Base-by-base conservation (phyloP, 2,888 invertebrate genomes). In the Proisotoma minuta region DNA sequence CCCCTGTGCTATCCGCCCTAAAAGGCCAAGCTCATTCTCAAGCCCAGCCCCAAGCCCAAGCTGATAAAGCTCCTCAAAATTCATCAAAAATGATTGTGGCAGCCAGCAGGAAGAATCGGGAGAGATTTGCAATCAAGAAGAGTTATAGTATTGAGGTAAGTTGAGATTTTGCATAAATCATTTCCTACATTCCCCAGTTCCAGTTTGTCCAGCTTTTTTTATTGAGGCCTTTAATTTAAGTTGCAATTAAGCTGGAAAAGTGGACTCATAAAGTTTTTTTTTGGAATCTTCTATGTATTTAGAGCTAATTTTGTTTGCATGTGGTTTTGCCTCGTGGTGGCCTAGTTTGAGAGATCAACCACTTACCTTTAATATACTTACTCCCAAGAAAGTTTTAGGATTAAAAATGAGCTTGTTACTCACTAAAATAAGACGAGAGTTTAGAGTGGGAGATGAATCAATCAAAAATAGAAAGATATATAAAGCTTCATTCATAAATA, bases 91-190 rank as follows among this genome's bases (percentile, higher is more conserved):
- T 91, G 87, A 89, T 90, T 81, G 90, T 91, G 77, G 89, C 91
- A 79, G 89, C 91, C 79, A 91, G 91, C 73, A 91, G 91, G 82
- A 91, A 91, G 83, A 93, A 91, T 82, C 87, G 93, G 79, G 92
- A 93, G 81, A 89, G 92, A 88, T 93, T 93, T 85, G 92, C 93
- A 79, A 93, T 93, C 83, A 93, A 93, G 83, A 94, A 94, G 80
- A 92, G 92, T 73, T 94, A 94, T 85, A 93, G 92, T 83, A 91
- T 94, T 80, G 94, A 94, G 90, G 94, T 93, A 82, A 87, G 89
- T 81, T 48, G 18, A 34, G 18, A 24, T 54, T 59, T 24, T 40
- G 34, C 8, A 10, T 34, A 8, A 34, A 34, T 34, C 34, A 8
- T 15, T 10, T 8, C 34, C 15, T 34, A 10, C 15, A 10, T 34